Evolutionary conservation across 1,140 invertebrate genomes (phyloP).

Genomic region (Campodea augens): DNA sequence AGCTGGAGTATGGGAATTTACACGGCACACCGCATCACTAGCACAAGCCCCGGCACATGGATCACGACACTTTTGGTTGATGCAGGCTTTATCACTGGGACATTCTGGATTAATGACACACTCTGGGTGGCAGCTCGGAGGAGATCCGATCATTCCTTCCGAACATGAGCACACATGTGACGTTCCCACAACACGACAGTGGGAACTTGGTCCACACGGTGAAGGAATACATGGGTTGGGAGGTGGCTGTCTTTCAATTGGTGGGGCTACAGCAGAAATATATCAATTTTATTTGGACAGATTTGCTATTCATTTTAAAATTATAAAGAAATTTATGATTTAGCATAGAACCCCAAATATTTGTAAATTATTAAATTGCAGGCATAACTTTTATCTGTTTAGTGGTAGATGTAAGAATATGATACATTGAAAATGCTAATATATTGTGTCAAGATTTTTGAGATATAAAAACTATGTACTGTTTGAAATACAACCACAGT

Average conservation of each 20-base stretch:
- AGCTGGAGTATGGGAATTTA: slow-evolving; percentile 50
- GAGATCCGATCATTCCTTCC: slow-evolving; percentile 47
- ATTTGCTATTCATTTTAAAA: neutral
- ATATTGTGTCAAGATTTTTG: too few relatives aligned
- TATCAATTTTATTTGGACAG: neutral
- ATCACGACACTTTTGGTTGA: slow-evolving; percentile 49
- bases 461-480: too few relatives aligned
- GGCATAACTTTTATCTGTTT: too few relatives aligned
- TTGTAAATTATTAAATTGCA: too few relatives aligned
- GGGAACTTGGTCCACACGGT: slow-evolving; percentile 61
- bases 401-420: too few relatives aligned
- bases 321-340: too few relatives aligned
- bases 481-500: too few relatives aligned
- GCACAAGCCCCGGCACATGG: slow-evolving; percentile 56
- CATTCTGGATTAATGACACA: slow-evolving; percentile 53
- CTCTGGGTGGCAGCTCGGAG: slow-evolving; percentile 52
- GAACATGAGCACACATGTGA: slow-evolving; percentile 57
- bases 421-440: too few relatives aligned
- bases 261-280: slow-evolving; percentile 21
- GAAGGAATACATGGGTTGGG: slow-evolving; percentile 41
- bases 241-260: slow-evolving; percentile 41
- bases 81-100: slow-evolving; percentile 43
- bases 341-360: too few relatives aligned
- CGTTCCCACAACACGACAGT: slow-evolving; percentile 47
- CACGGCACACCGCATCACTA: slow-evolving; percentile 46